These are phyloP conservation scores for Platyscapa corneri DNA, from an alignment of 1,140 invertebrate genomes.

Conservation along the genomic window DNA sequence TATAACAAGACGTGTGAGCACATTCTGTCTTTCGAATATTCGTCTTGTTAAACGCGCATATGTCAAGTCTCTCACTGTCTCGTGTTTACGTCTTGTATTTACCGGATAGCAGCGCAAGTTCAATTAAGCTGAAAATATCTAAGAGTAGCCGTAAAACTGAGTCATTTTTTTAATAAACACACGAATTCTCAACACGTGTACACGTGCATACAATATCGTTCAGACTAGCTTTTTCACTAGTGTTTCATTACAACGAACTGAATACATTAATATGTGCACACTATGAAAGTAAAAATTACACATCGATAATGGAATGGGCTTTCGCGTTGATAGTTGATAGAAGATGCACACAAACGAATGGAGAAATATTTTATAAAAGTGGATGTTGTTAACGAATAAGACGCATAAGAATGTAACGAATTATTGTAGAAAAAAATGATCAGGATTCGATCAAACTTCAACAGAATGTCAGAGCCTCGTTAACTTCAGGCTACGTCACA, in stretches of 20 bases:
- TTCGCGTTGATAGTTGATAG: too few relatives aligned
- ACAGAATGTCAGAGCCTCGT: not conserved
- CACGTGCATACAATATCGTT: not conserved
- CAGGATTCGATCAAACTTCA: not conserved
- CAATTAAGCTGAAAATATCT: not conserved
- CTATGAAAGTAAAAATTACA: too few relatives aligned
- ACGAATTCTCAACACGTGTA: not conserved
- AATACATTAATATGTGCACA: too few relatives aligned
- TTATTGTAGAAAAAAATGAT: not conserved
- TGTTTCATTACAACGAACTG: too few relatives aligned
- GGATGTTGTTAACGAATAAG: not conserved
- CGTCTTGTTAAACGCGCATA: slow-evolving; percentile 50
- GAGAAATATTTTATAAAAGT: not conserved
- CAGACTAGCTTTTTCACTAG: too few relatives aligned
- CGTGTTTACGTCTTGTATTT: not conserved
- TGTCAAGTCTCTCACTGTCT: slow-evolving; percentile 8
- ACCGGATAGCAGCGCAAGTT: not conserved
- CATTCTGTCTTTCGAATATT: slow-evolving; percentile 50
- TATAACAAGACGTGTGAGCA: slow-evolving; percentile 51
- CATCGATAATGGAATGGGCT: too few relatives aligned
- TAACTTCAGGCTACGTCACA: not conserved
- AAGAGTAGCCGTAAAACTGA: not conserved
- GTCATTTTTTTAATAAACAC: not conserved
- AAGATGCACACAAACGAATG: not conserved
- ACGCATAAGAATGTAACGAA: not conserved